Evolutionary conservation across 2,797 vertebrate genomes (phyloP).

Genomic region (Sebastes wilsoni): DNA sequence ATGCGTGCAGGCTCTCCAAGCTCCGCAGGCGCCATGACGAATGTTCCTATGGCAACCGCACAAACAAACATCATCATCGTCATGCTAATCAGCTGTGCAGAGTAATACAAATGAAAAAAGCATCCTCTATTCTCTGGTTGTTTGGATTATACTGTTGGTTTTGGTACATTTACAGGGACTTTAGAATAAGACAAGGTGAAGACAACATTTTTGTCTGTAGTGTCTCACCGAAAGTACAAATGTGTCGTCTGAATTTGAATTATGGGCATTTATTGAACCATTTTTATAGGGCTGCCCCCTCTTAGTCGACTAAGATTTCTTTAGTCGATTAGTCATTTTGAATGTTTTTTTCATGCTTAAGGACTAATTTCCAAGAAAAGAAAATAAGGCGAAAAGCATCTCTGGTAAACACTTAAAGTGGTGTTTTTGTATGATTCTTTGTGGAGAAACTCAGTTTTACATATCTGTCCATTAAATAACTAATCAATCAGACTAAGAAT

Average conservation of each 20-base stretch:
- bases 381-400: too few species aligned
- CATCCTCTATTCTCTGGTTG: background rate
- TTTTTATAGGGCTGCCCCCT: background rate
- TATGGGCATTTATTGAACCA: background rate
- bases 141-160: background rate
- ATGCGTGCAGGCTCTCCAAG: constrained; percentile 91
- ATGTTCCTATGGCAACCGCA: constrained; percentile 87
- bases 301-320: too few species aligned
- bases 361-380: too few species aligned
- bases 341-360: too few species aligned
- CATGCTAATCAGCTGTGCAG: constrained; percentile 38
- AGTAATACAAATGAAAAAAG: background rate
- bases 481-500: too few species aligned
- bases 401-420: too few species aligned
- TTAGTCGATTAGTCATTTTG: too few species aligned
- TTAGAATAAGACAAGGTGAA: background rate
- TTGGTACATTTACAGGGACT: background rate
- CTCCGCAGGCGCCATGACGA: constrained; percentile 93
- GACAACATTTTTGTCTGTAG: background rate
- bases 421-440: too few species aligned
- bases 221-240: too few species aligned
- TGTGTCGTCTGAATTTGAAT: background rate
- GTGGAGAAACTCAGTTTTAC: too few species aligned
- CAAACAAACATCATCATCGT: constrained; percentile 44
- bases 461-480: too few species aligned